These are phyloP conservation scores for Solea senegalensis DNA, from an alignment of 2,113 vertebrate genomes.

Conservation along the genomic window DNA sequence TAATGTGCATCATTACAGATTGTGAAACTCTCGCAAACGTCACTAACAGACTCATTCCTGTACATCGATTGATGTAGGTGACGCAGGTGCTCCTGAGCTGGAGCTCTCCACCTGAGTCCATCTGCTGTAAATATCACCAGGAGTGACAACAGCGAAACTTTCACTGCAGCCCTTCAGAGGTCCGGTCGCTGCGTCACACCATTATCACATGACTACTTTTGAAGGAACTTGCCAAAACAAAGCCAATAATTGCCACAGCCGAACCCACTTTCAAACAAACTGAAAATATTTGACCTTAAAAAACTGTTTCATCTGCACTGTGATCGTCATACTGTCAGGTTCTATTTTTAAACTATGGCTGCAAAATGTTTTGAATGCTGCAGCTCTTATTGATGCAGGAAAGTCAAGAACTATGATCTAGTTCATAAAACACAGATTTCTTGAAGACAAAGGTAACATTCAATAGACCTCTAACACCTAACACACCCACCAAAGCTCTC, in stretches of 20 bases:
- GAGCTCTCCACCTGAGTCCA: slow-evolving; percentile 5
- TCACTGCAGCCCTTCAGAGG: slow-evolving; percentile 34
- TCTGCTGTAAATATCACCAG: slow-evolving; percentile 28
- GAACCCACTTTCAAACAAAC: no score
- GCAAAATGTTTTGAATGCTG: neutral
- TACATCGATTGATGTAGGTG: slow-evolving; percentile 9
- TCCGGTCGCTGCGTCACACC: slow-evolving; percentile 43
- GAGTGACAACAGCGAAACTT: slow-evolving; percentile 7
- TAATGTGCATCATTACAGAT: slow-evolving; percentile 1
- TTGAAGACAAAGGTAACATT: no score
- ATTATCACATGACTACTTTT: slow-evolving; percentile 25
- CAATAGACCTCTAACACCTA: no score
- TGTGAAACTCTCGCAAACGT: slow-evolving; percentile 40
- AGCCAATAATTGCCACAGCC: neutral
- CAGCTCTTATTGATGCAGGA: neutral
- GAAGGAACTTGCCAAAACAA: slow-evolving; percentile 17
- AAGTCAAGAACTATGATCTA: neutral
- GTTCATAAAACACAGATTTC: no score
- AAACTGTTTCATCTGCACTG: no score
- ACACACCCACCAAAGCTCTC: no score
- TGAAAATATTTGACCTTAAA: no score
- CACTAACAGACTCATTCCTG: slow-evolving; percentile 34
- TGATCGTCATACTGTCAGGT: neutral
- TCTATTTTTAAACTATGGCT: slow-evolving; percentile 7
- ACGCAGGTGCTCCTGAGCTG: neutral